Evolutionary conservation across 2,888 invertebrate species (phyloP).

Genomic region (Lomographa bimaculata): DNA sequence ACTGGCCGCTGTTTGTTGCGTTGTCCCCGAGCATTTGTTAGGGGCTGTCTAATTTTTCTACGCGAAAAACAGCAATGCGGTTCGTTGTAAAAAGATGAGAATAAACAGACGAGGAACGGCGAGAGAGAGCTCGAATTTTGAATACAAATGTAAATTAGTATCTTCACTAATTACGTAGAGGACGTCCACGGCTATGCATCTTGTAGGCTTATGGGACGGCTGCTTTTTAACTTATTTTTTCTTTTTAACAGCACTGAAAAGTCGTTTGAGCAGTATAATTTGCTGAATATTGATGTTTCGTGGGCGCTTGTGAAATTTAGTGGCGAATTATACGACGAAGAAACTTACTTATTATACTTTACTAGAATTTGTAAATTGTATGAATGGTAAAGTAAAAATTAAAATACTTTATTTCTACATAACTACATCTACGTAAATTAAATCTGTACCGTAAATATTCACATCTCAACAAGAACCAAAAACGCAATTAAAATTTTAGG

Average conservation of each 20-base stretch:
- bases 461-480: too few relatives aligned
- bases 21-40: constrained; percentile 73
- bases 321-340: background rate
- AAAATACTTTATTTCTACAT: too few relatives aligned
- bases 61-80: constrained; percentile 82
- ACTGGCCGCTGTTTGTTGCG: constrained; percentile 61
- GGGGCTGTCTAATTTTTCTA: constrained; percentile 76
- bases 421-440: too few relatives aligned
- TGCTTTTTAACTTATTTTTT: too few relatives aligned
- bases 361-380: too few relatives aligned
- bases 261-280: constrained; percentile 72
- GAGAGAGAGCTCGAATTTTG: constrained; percentile 82
- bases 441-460: too few relatives aligned
- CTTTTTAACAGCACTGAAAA: constrained; percentile 60
- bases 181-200: constrained; percentile 80
- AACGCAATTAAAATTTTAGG: too few relatives aligned
- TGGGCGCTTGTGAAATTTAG: constrained; percentile 29
- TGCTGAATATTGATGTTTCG: constrained; percentile 55
- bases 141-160: constrained; percentile 85
- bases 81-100: constrained; percentile 79
- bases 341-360: background rate
- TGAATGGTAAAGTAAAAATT: too few relatives aligned
- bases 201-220: constrained; percentile 76
- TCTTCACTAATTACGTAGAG: constrained; percentile 82
- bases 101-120: constrained; percentile 82